Conservation (phyloP, 1,140 invertebrate species). For the Hetaerina americana region DNA sequence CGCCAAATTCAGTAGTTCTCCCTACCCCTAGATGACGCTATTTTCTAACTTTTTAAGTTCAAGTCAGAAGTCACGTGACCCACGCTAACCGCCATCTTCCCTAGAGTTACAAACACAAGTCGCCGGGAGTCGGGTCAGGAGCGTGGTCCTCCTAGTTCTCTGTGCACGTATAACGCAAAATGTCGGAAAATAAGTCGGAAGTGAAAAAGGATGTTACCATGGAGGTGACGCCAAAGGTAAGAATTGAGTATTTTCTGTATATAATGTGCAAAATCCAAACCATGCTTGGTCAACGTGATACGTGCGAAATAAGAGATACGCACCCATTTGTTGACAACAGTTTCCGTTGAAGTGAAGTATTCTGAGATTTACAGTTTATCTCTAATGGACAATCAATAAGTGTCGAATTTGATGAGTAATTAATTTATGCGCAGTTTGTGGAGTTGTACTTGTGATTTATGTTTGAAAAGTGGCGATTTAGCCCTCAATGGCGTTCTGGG, state of each 20-base stretch:
- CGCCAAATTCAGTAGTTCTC: neutral
- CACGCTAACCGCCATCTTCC: neutral
- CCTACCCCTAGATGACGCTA: neutral
- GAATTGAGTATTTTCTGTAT: neutral
- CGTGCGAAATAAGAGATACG: neutral
- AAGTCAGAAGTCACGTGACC: neutral
- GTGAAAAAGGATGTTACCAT: neutral
- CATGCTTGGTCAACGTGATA: neutral
- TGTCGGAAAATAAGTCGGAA: neutral
- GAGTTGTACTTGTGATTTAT: neutral
- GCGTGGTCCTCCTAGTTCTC: neutral
- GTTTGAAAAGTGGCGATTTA: neutral
- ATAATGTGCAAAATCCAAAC: neutral
- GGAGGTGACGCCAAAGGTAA: neutral
- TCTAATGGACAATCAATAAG: neutral
- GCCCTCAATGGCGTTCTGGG: neutral
- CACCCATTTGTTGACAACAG: neutral
- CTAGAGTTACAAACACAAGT: neutral
- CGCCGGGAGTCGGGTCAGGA: neutral
- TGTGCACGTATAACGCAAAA: neutral
- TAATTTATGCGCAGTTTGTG: neutral
- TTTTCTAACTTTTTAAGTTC: neutral
- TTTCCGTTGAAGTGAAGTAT: neutral
- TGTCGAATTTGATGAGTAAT: neutral
- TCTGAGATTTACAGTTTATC: neutral